These are phyloP conservation scores for Cordilura impudica DNA, from an alignment of 2,888 invertebrate species.

Conservation along the genomic window DNA sequence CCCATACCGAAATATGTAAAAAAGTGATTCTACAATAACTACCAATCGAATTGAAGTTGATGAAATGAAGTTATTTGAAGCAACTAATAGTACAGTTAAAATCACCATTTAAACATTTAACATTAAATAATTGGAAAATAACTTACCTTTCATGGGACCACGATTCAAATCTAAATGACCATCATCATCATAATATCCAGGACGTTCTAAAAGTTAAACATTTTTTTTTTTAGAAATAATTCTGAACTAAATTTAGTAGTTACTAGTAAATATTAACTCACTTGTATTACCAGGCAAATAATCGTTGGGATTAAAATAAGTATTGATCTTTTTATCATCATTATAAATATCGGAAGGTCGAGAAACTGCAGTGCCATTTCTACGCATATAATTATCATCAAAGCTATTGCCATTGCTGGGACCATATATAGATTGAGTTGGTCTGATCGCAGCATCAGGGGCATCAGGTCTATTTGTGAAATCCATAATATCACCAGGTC, in stretches of 20 bases:
- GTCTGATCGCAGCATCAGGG: conserved; percentile 61
- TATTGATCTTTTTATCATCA: conserved; percentile 75
- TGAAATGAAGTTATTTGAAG: background rate
- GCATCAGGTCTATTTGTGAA: conserved; percentile 75
- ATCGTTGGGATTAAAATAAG: conserved; percentile 77
- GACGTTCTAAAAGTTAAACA: conserved; percentile 66
- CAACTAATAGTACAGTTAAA: background rate
- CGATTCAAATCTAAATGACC: conserved; percentile 68
- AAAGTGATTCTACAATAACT: too few species aligned
- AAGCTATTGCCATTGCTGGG: conserved; percentile 62
- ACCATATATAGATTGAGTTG: conserved; percentile 64
- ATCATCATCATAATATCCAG: conserved; percentile 63
- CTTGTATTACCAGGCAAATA: conserved; percentile 73
- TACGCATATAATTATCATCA: conserved; percentile 64
- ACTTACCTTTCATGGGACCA: conserved; percentile 71
- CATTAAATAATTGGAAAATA: background rate
- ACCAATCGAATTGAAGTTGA: too few species aligned
- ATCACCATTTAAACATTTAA: background rate
- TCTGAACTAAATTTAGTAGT: too few species aligned
- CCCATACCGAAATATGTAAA: too few species aligned
- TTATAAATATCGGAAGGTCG: conserved; percentile 65
- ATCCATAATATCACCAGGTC: conserved; percentile 66
- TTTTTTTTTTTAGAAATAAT: background rate
- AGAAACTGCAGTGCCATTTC: conserved; percentile 64
- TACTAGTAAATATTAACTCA: conserved; percentile 64